A percentile compares a stretch with the other conserved stretches of the same genome.
These are phyloP conservation scores for Perizoma affinitatum DNA, from an alignment of 2,888 invertebrate genomes.

Conservation along the genomic window DNA sequence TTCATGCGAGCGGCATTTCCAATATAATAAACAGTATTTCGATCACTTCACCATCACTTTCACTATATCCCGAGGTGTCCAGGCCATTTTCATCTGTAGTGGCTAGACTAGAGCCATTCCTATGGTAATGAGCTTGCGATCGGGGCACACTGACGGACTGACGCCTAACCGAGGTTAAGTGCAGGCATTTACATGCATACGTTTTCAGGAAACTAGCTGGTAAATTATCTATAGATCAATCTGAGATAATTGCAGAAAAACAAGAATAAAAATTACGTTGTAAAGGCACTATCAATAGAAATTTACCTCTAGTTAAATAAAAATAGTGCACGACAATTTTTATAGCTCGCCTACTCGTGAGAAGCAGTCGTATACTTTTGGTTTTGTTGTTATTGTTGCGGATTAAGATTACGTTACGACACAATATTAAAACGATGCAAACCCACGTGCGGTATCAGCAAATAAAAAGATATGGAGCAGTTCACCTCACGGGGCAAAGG, in stretches of 20 bases:
- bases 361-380: constrained; percentile 6
- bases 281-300: constrained; percentile 1
- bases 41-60: constrained; percentile 54
- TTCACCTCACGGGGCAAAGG: constrained; percentile 70
- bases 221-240: constrained; percentile 29
- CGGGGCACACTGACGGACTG: constrained; percentile 43
- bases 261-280: constrained; percentile 1
- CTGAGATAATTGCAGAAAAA: constrained; percentile 19
- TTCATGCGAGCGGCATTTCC: constrained; percentile 12
- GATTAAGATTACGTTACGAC: constrained; percentile 17
- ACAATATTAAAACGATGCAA: constrained; percentile 23
- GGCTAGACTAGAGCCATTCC: constrained; percentile 69
- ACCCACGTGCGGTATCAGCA: constrained; percentile 54
- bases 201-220: constrained; percentile 58
- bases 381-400: constrained; percentile 15
- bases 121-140: constrained; percentile 67
- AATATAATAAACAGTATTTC: constrained; percentile 22
- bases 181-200: constrained; percentile 60
- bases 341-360: constrained; percentile 4
- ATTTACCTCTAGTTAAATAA: background rate
- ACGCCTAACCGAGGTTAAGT: constrained; percentile 58
- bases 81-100: constrained; percentile 62
- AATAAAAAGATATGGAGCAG: constrained; percentile 54
- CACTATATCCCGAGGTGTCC: constrained; percentile 63
- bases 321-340: constrained; percentile 1